Percentiles rank a stretch among this genome's conserved stretches.
These are phyloP conservation scores for Palythoa caribaeorum DNA, from an alignment of 92 coral and sea anemone genomes.

Conservation along the genomic window DNA sequence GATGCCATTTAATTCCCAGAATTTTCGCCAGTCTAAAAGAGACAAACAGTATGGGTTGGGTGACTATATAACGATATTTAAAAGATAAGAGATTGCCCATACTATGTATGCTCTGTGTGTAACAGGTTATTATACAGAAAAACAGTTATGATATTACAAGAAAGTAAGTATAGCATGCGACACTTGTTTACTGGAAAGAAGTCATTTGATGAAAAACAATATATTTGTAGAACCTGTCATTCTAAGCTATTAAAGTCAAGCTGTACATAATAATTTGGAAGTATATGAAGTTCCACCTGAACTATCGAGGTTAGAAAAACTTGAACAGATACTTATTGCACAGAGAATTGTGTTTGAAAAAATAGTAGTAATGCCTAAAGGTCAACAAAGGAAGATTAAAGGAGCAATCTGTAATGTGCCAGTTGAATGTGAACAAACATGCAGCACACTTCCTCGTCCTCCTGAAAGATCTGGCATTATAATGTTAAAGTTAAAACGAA, in stretches of 20 bases:
- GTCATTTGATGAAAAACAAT: slow-evolving; percentile 6
- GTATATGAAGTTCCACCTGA: neutral
- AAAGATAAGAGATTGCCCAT: slow-evolving; percentile 11
- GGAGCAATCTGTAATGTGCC: too few species aligned
- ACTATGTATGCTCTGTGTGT: slow-evolving; percentile 32
- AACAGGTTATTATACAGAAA: neutral
- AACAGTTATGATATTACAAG: slow-evolving; percentile 37
- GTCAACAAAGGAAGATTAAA: too few species aligned
- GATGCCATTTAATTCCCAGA: neutral
- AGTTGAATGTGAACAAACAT: too few species aligned
- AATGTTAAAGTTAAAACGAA: slow-evolving; percentile 55
- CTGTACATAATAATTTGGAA: neutral
- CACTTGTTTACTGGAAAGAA: slow-evolving; percentile 30
- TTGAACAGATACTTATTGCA: too few species aligned
- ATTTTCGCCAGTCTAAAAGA: slow-evolving; percentile 21
- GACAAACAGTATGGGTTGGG: neutral
- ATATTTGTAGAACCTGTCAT: neutral
- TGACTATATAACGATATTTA: slow-evolving; percentile 35
- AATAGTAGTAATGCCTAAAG: too few species aligned
- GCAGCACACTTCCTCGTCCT: slow-evolving; percentile 42
- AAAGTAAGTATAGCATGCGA: slow-evolving; percentile 14
- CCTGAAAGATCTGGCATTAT: slow-evolving; percentile 1
- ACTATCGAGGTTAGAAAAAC: neutral
- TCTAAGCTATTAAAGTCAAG: neutral
- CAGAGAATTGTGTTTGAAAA: too few species aligned